These are phyloP conservation scores for Salvelinus alpinus DNA, from an alignment of 2,113 vertebrate genomes.

Conservation along the genomic window DNA sequence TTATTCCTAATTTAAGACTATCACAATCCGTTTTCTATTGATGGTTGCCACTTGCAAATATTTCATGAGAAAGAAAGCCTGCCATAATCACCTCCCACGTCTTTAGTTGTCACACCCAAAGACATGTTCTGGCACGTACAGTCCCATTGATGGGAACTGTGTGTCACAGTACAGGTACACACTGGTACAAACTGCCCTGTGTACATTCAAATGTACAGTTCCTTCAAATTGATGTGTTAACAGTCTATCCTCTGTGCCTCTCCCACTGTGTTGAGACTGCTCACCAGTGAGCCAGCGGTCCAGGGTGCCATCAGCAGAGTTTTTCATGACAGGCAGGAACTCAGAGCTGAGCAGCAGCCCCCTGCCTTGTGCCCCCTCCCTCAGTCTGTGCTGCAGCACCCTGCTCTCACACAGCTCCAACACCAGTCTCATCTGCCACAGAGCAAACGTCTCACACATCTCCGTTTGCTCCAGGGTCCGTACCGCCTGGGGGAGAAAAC, in stretches of 20 bases:
- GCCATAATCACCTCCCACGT: slow-evolving; percentile 34
- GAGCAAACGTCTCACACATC: slow-evolving; percentile 74
- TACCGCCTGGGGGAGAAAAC: slow-evolving; percentile 54
- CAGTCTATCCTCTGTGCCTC: background rate
- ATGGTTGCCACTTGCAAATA: background rate
- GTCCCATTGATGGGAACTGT: background rate
- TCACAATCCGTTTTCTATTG: background rate
- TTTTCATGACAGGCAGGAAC: slow-evolving; percentile 88
- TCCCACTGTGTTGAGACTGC: background rate
- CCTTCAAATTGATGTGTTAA: background rate
- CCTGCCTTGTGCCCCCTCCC: slow-evolving; percentile 39
- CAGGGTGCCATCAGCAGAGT: slow-evolving; percentile 82
- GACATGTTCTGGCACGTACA: background rate
- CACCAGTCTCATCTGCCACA: slow-evolving; percentile 95
- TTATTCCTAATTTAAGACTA: background rate
- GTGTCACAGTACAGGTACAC: background rate
- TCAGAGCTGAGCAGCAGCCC: slow-evolving; percentile 82
- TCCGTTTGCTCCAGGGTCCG: slow-evolving; percentile 74
- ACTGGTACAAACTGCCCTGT: too few species aligned
- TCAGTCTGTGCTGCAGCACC: too few species aligned
- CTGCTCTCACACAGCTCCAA: slow-evolving; percentile 85
- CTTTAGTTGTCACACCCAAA: slow-evolving; percentile 3
- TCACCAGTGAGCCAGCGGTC: slow-evolving; percentile 90
- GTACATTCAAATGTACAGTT: too few species aligned
- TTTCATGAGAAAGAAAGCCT: background rate